Base-by-base conservation (phyloP, 2,888 invertebrate species). In the Phyto melanocephala region DNA sequence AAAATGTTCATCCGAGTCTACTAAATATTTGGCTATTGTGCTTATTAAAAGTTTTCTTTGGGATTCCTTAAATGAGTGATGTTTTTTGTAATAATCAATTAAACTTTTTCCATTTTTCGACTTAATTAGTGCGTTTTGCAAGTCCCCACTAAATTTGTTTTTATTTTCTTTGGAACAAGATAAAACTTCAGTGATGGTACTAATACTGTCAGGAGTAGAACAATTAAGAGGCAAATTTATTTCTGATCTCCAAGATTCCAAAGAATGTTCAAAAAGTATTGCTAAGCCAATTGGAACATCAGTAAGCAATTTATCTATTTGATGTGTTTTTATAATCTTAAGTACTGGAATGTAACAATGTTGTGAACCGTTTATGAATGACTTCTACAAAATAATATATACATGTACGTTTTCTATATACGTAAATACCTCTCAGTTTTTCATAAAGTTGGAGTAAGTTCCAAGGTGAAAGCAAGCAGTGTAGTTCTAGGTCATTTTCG, bases 191-290 rank as follows among this genome's bases (percentile, higher is more conserved):
- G 63, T 47, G 3, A 33, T 15, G 1, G 24, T 1, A 10, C 13
- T 63, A 5, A 28, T 15, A 45, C 28, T 63, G 0, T 28, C 33
- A 15, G 13, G 20, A 20, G 7, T 58, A 13, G 20, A 20, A 58
- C 8, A 10, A 6, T 6, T n/a, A 28, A 63, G n/a, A n/a, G 65
- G 35, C 20, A n/a, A 22, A 1, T 50, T 50, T 2, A 65, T 65
- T 50, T 65, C 45, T 2, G n/a, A 35, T 35, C 50, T 11, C 65
- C 65, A 50, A 17, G 65, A 50, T 47, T 65, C 65, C 13, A 35
- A 63, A 63, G 17, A 37, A 63, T 63, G 33, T 17, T 63, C 63
- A 47, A 63, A 63, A 8, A 65, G 13, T 50, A 65, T 65, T 22
- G 47, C 50, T 37, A 22, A 22, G 4, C 65, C 65, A 35, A 65